Conservation (phyloP, 1,140 invertebrate species). For the Brachionus manjavacas region DNA sequence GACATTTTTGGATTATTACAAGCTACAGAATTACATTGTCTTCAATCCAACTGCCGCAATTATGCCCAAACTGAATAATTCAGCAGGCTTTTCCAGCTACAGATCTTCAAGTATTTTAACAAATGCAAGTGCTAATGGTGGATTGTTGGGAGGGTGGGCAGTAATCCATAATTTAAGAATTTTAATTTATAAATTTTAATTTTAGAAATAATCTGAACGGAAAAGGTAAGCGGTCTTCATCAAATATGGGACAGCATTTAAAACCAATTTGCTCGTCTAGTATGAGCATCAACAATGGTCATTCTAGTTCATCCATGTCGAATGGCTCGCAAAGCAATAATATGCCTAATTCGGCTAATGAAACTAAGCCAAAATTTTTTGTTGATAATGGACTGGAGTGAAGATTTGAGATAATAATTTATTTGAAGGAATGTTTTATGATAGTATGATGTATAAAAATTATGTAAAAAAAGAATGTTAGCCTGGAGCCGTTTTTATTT, state of each 20-base stretch:
- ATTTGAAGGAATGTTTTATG: not conserved
- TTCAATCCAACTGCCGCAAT: constrained; percentile 52
- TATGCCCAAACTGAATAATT: constrained; percentile 47
- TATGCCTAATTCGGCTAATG: not conserved
- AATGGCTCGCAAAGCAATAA: constrained; percentile 11
- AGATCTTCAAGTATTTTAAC: not conserved
- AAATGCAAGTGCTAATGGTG: not conserved
- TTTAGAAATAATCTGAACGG: not conserved
- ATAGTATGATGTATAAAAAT: not conserved
- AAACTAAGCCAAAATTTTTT: constrained; percentile 19
- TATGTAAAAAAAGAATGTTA: not conserved
- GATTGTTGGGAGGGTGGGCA: not conserved
- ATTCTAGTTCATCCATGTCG: constrained; percentile 21
- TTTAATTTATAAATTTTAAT: not conserved
- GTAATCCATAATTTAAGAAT: not conserved
- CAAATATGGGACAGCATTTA: not conserved
- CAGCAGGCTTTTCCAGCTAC: not conserved
- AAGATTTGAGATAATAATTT: not conserved
- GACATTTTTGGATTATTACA: constrained; percentile 74
- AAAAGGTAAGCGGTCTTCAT: not conserved
- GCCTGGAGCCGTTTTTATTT: not conserved
- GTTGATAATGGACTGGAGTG: not conserved
- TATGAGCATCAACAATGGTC: constrained; percentile 2
- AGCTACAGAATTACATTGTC: constrained; percentile 66
- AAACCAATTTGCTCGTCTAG: constrained; percentile 17